Percentiles rank a stretch among this genome's conserved stretches.
Conservation (phyloP, 2,113 vertebrate genomes). For the Equus przewalskii region DNA sequence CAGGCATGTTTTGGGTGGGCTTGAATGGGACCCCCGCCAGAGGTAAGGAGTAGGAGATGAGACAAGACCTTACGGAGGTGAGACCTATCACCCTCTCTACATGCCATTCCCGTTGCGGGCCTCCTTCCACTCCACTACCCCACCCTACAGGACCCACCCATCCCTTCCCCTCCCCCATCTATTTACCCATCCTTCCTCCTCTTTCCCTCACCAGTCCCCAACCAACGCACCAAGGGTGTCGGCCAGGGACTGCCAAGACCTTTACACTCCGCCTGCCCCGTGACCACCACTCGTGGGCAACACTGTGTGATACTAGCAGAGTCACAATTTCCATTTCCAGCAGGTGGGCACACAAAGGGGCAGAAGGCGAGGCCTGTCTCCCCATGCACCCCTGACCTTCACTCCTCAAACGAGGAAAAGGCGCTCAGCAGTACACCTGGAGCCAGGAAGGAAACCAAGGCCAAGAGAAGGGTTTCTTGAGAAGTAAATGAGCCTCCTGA, state of each 20-base stretch:
- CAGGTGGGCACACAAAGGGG: neutral
- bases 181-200: too few relatives aligned
- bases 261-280: neutral
- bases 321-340: neutral
- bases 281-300: rapidly evolving
- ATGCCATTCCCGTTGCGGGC: neutral
- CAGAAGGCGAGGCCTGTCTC: neutral
- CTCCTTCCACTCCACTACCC: neutral
- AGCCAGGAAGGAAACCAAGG: neutral
- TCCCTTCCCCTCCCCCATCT: neutral
- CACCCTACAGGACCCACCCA: rapidly evolving
- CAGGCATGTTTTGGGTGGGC: neutral
- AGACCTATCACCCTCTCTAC: neutral
- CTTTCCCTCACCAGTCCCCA: neutral
- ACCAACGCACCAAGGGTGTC: too few relatives aligned
- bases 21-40: neutral
- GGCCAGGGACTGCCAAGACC: neutral
- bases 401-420: neutral
- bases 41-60: neutral
- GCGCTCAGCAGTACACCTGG: neutral
- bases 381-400: neutral
- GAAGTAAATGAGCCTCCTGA: neutral
- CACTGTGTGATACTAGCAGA: neutral
- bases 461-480: neutral
- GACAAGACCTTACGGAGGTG: neutral